Conservation (phyloP, 2,888 invertebrate species). For the Epirrita christyi region DNA sequence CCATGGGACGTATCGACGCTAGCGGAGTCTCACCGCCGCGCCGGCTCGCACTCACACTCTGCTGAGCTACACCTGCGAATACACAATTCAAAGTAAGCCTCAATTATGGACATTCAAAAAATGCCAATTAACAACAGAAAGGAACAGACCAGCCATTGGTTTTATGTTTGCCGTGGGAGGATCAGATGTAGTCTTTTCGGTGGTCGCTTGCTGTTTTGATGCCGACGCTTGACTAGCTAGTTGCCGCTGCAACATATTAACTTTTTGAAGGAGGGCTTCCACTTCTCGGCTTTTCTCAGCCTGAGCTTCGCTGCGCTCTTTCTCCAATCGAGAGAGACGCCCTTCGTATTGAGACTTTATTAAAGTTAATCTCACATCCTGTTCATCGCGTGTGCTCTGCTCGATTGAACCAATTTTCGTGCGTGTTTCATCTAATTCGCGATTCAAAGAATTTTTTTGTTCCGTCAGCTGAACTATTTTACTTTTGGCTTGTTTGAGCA, state of each 20-base stretch:
- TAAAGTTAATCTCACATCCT: constrained; percentile 84
- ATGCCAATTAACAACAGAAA: background rate
- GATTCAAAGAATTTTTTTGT: constrained; percentile 85
- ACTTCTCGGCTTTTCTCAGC: constrained; percentile 86
- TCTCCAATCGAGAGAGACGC: constrained; percentile 88
- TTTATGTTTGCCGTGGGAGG: constrained; percentile 95
- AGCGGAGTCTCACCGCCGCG: constrained; percentile 92
- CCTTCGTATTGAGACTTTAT: constrained; percentile 90
- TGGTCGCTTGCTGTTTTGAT: constrained; percentile 85
- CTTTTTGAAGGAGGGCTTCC: constrained; percentile 89
- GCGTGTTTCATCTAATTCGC: constrained; percentile 84
- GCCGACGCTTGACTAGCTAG: constrained; percentile 89
- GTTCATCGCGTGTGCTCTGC: constrained; percentile 82
- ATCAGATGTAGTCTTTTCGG: constrained; percentile 84
- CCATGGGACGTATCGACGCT: constrained; percentile 96
- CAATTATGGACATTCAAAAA: constrained; percentile 1
- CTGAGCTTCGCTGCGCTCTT: constrained; percentile 88
- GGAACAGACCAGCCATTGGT: constrained; percentile 92
- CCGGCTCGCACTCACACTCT: constrained; percentile 83
- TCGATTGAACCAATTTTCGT: constrained; percentile 78
- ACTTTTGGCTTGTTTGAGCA: constrained; percentile 90
- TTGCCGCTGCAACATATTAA: constrained; percentile 88
- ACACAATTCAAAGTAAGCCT: background rate
- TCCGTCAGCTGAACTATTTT: constrained; percentile 90
- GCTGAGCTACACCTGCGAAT: constrained; percentile 71